These are phyloP conservation scores for Matsumyia berberina DNA, from an alignment of 2,888 invertebrate species.

Conservation along the genomic window DNA sequence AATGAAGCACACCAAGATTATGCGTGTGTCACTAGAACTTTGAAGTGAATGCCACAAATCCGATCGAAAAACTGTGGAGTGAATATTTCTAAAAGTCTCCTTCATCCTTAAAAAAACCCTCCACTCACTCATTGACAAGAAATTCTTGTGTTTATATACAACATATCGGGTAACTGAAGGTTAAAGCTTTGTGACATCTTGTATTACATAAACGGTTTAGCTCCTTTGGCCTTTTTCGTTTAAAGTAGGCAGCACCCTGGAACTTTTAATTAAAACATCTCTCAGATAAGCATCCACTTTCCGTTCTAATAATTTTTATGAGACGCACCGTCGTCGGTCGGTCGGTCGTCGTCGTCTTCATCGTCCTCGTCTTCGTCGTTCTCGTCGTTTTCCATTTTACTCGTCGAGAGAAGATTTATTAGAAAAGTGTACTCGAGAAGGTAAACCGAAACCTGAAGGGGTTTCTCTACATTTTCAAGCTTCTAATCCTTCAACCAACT, in stretches of 20 bases:
- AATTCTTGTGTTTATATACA: slow-evolving; percentile 30
- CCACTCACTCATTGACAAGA: slow-evolving; percentile 43
- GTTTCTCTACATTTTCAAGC: slow-evolving; percentile 66
- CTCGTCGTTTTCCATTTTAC: slow-evolving; percentile 63
- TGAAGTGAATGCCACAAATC: no score
- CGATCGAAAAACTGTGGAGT: no score
- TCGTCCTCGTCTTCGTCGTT: slow-evolving; percentile 10
- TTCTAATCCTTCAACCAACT: slow-evolving; percentile 25
- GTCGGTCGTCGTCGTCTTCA: slow-evolving; percentile 2
- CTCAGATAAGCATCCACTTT: slow-evolving; percentile 74
- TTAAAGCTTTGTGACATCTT: slow-evolving; percentile 65
- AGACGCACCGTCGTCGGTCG: slow-evolving; percentile 49
- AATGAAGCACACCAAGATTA: no score
- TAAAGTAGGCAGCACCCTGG: slow-evolving; percentile 62
- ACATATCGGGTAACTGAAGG: slow-evolving; percentile 65
- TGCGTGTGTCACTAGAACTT: no score
- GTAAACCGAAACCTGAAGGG: slow-evolving; percentile 75
- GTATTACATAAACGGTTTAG: slow-evolving; percentile 63
- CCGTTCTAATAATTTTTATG: slow-evolving; percentile 76
- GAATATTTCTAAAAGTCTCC: neutral
- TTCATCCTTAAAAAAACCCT: neutral
- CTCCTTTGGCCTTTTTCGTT: slow-evolving; percentile 65
- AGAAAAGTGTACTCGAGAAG: slow-evolving; percentile 74
- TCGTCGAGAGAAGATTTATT: slow-evolving; percentile 70
- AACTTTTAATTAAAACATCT: slow-evolving; percentile 76